phyloP scores from a whole-genome alignment of 2,888 invertebrate genomes.

The Pachydiplax longipennis region DNA sequence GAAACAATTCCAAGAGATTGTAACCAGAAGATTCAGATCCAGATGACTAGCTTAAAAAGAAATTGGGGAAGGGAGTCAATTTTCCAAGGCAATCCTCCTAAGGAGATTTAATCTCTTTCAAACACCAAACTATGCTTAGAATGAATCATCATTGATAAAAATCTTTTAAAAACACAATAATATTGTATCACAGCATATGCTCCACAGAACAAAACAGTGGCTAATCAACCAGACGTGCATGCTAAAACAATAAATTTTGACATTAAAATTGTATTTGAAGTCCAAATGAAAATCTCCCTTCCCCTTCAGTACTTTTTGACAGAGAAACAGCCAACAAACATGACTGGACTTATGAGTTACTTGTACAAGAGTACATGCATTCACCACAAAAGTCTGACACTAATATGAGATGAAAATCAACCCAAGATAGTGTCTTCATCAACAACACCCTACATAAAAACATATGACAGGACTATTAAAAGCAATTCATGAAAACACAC shows the following conservation, averaged over 20 bases:
- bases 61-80: slow-evolving; percentile 8
- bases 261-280: neutral
- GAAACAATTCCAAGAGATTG: slow-evolving; percentile 41
- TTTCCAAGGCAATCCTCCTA: neutral
- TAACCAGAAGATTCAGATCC: slow-evolving; percentile 31
- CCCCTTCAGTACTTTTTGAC: neutral
- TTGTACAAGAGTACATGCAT: slow-evolving; percentile 23
- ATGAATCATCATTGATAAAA: neutral
- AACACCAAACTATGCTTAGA: neutral
- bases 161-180: neutral
- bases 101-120: neutral
- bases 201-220: neutral
- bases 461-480: slow-evolving; percentile 24
- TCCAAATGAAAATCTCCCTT: slow-evolving; percentile 9
- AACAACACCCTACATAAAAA: slow-evolving; percentile 23
- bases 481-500: slow-evolving; percentile 33
- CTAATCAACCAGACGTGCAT: neutral
- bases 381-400: slow-evolving; percentile 30
- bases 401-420: slow-evolving; percentile 42
- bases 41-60: slow-evolving; percentile 10
- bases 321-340: slow-evolving; percentile 6
- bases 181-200: neutral
- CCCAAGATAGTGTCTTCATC: slow-evolving; percentile 21
- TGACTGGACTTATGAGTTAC: slow-evolving; percentile 9
- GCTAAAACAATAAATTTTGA: neutral